phyloP scores from a whole-genome alignment of 2,888 invertebrate species.

The Allacma fusca region DNA sequence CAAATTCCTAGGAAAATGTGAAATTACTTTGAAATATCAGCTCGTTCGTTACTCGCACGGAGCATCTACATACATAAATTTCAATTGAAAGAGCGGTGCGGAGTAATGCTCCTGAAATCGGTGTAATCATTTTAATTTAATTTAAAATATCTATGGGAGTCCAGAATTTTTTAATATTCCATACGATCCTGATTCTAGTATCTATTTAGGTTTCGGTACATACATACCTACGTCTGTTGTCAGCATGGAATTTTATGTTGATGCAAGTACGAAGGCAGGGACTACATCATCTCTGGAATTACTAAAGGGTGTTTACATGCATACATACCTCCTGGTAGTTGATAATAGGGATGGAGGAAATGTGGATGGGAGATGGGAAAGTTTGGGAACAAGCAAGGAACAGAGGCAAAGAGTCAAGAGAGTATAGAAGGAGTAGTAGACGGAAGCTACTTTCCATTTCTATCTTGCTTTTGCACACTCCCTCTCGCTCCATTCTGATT shows the following conservation, averaged over 20 bases:
- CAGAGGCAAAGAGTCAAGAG: constrained; percentile 18
- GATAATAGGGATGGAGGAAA: neutral
- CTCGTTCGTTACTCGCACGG: no score
- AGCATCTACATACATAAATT: no score
- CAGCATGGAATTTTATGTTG: no score
- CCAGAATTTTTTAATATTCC: neutral
- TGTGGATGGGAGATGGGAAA: constrained; percentile 1
- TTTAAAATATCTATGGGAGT: neutral
- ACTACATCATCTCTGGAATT: neutral
- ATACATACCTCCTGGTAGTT: neutral
- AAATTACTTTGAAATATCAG: no score
- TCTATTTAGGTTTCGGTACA: no score
- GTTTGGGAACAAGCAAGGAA: constrained; percentile 27
- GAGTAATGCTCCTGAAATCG: neutral
- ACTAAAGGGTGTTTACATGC: neutral
- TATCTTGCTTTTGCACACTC: constrained; percentile 51
- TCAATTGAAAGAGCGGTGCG: no score
- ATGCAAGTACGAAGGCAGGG: no score
- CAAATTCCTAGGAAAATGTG: no score
- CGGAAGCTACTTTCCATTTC: constrained; percentile 39
- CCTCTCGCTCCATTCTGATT: constrained; percentile 59
- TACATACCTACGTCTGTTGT: no score
- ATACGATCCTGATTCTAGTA: neutral
- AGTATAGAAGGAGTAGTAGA: constrained; percentile 23
- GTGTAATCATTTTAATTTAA: neutral